Evolutionary conservation across 2,797 vertebrate species (phyloP).

Genomic region (Distichodus sexfasciatus): DNA sequence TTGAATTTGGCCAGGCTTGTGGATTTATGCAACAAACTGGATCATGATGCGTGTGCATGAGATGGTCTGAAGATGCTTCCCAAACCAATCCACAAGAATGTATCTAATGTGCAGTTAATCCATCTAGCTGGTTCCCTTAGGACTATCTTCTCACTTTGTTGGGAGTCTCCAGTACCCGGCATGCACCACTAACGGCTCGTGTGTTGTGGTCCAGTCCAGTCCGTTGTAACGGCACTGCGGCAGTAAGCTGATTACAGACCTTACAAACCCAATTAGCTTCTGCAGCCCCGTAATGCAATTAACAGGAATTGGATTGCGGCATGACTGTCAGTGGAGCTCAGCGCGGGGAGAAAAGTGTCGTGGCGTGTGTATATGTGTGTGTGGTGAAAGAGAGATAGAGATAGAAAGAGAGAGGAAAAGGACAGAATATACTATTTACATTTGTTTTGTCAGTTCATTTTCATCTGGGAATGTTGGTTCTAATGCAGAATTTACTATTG

Average conservation of each 20-base stretch:
- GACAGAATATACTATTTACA: no score
- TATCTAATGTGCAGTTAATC: slow-evolving; percentile 21
- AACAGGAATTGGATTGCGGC: slow-evolving; percentile 61
- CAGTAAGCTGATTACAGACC: slow-evolving; percentile 69
- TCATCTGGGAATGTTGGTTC: no score
- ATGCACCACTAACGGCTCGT: no score
- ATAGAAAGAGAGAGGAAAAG: neutral
- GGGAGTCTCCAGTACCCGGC: no score
- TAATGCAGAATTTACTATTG: no score
- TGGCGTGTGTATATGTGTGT: neutral
- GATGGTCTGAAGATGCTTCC: slow-evolving; percentile 30
- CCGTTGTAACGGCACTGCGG: slow-evolving; percentile 53
- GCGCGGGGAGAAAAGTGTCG: slow-evolving; percentile 12
- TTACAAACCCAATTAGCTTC: slow-evolving; percentile 69
- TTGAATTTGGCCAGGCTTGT: slow-evolving; percentile 51
- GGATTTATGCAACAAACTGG: slow-evolving; percentile 48
- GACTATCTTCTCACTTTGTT: slow-evolving; percentile 28
- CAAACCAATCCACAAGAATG: no score
- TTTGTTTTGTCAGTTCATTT: no score
- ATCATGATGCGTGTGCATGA: slow-evolving; percentile 66
- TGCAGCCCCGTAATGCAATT: slow-evolving; percentile 59
- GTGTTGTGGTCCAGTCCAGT: neutral
- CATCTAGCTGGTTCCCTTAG: slow-evolving; percentile 55
- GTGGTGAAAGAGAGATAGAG: neutral
- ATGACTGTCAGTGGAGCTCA: slow-evolving; percentile 54